Base-by-base conservation (phyloP, 2,888 invertebrate genomes). In the Conchocele bisecta region DNA sequence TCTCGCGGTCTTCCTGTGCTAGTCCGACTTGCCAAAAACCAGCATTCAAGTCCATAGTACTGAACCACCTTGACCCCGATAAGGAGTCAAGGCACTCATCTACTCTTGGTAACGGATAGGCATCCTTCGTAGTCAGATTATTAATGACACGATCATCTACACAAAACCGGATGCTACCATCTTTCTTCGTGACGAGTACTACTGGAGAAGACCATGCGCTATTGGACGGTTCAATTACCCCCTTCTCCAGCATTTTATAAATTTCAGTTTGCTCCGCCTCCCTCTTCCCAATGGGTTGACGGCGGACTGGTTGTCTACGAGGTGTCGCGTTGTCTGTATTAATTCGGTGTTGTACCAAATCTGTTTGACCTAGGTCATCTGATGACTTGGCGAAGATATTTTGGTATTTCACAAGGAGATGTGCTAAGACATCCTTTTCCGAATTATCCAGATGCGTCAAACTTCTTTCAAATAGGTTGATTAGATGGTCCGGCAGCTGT, bases 21-120 rank as follows among this genome's bases (percentile, higher is more conserved):
- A 86, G 29, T 2, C 54, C 53, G 3, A 83, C 70, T 37, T 79
- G 74, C 74, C 76, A 86, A 41, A 75, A 86, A 6, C 83, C 83
- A 6, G 50, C 44, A 20, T 29, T 60, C 22, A 84, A 33, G 31
- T 85, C 86, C 3, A 84, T 20, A 0, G 56, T 61, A 24, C 69
- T 51, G 35, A 85, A 81, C 37, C 53, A 71, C 26, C 59, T 65
- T 1, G 68, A 39, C 0, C 75, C 75, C 2, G 59, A n/a, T n/a
- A 84, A 37, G 6, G 57, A 17, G n/a, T 82, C 73, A 3, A 86
- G 39, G 24, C 60, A 61, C 9, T 80, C 79, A 20, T 81, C 75
- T 6, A 83, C 69, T 3, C 57, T 17, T 2, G 83, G 81, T 6
- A 86, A 48, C 1, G 83, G 84, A 33, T 76, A 79, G 1, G 58